Percentiles rank a stretch among this genome's conserved stretches.
Conservation (phyloP, 2,113 vertebrate genomes). For the Dicerorhinus sumatrensis region DNA sequence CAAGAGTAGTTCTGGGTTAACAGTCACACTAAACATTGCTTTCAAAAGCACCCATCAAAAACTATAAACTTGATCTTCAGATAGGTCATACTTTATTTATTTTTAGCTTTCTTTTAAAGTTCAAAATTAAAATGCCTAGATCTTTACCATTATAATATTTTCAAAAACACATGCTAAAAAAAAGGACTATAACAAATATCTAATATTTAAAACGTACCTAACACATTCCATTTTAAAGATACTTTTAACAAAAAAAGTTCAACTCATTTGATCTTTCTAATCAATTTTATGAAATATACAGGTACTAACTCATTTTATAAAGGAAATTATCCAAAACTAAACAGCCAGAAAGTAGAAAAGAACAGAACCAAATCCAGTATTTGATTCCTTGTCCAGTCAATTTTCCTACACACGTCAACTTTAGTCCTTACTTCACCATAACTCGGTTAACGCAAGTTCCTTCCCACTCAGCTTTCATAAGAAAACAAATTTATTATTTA, state of each 20-base stretch:
- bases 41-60: background rate
- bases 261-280: slow-evolving; percentile 11
- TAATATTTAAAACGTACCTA: background rate
- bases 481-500: slow-evolving; percentile 38
- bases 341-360: slow-evolving; percentile 13
- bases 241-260: background rate
- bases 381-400: background rate
- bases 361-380: background rate
- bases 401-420: background rate
- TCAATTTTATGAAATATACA: slow-evolving; percentile 13
- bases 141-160: background rate
- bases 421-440: background rate
- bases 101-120: background rate
- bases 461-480: slow-evolving; percentile 27
- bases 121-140: background rate
- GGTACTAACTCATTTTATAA: background rate
- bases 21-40: background rate
- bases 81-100: background rate
- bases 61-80: slow-evolving; percentile 25
- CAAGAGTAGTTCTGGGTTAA: background rate
- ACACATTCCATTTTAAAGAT: slow-evolving; percentile 17
- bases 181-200: background rate
- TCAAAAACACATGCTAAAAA: background rate
- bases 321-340: slow-evolving; percentile 1
- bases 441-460: background rate